Percentiles rank a stretch among this genome's conserved stretches.
These are phyloP conservation scores for Drosophila aldrichi DNA, from an alignment of 2,888 invertebrate genomes.

Conservation along the genomic window DNA sequence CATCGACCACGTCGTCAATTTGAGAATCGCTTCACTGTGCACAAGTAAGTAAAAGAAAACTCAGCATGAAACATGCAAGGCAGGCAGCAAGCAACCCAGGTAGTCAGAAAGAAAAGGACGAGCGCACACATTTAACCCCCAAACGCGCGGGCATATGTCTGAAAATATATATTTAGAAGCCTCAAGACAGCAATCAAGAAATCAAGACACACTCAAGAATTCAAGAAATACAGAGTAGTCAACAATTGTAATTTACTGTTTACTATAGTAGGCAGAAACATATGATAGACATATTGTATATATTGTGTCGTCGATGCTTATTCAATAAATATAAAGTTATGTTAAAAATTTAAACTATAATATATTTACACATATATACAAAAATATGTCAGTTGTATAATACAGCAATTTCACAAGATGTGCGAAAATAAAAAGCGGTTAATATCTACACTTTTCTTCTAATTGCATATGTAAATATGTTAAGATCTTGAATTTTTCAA, in stretches of 20 bases:
- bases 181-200: neutral
- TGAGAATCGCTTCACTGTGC: conserved; percentile 79
- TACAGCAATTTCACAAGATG: neutral
- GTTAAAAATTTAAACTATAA: no score
- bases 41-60: conserved; percentile 78
- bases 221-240: neutral
- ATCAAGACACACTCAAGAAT: conserved; percentile 5
- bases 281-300: no score
- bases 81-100: conserved; percentile 33
- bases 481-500: no score
- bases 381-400: neutral
- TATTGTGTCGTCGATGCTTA: neutral
- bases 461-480: neutral
- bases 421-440: neutral
- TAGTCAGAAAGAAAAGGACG: conserved; percentile 33
- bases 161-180: neutral
- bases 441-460: neutral
- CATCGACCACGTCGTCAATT: conserved; percentile 54
- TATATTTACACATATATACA: neutral
- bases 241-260: neutral
- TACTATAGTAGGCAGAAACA: neutral
- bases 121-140: conserved; percentile 41
- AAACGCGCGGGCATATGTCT: conserved; percentile 26
- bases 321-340: neutral
- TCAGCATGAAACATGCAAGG: neutral